phyloP scores from a whole-genome alignment of 2,888 invertebrate genomes.

The Drosophila kuntzei region DNA sequence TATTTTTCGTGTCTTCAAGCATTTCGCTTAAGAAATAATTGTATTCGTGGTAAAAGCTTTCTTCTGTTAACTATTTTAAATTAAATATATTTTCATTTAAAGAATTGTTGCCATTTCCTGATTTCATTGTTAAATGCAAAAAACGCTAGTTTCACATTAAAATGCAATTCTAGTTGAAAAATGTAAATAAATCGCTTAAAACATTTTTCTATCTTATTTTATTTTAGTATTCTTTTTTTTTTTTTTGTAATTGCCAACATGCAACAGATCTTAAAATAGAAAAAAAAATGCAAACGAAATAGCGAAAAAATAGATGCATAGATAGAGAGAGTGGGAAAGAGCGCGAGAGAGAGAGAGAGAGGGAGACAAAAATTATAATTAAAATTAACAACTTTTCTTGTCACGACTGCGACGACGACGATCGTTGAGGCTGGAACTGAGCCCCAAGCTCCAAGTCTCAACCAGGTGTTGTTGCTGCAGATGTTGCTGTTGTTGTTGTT shows the following conservation, averaged over 20 bases:
- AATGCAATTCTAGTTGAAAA: not conserved
- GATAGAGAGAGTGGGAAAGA: slow-evolving; percentile 25
- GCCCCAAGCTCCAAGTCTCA: slow-evolving; percentile 30
- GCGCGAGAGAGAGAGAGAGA: slow-evolving; percentile 22
- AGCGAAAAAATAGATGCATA: slow-evolving; percentile 19
- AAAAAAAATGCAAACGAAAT: slow-evolving; percentile 37
- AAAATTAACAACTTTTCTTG: slow-evolving; percentile 82
- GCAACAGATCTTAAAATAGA: slow-evolving; percentile 55
- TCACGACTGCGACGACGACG: slow-evolving; percentile 63
- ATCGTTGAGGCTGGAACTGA: slow-evolving; percentile 40
- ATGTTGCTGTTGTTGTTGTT: slow-evolving; percentile 6
- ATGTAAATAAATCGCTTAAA: slow-evolving; percentile 2
- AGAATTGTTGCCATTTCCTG: not conserved
- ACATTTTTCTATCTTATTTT: slow-evolving; percentile 6
- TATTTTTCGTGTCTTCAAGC: not conserved
- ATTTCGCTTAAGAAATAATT: not conserved
- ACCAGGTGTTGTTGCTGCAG: slow-evolving; percentile 57
- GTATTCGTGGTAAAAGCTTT: not conserved
- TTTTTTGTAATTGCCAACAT: slow-evolving; percentile 37
- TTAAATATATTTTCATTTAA: not conserved
- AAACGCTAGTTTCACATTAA: not conserved
- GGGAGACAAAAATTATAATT: slow-evolving; percentile 61
- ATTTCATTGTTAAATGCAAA: no score
- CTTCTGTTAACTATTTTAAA: not conserved
- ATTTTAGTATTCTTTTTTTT: slow-evolving; percentile 14